Evolutionary conservation across 1,140 invertebrate genomes (phyloP), one percentile per base, ranked within the genome.

Genomic region (Diachasmimorpha longicaudata): DNA sequence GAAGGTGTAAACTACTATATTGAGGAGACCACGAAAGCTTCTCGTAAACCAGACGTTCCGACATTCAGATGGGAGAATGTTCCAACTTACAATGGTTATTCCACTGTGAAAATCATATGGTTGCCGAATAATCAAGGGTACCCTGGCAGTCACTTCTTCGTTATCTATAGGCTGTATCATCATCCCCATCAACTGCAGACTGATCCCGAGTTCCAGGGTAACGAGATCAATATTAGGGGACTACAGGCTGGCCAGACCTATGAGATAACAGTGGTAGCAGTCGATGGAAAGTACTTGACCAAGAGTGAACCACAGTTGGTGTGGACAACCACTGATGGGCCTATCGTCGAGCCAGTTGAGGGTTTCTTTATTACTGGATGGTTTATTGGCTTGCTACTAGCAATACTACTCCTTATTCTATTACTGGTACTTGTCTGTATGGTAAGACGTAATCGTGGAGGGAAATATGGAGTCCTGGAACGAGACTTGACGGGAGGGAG

Each of bases 371-470:
- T 94, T 66, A 95, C 97, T 70, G 95, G 96, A 21, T 99, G 97
- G 97, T 98, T 99, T 85, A 97, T 99, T 86, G 96, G 94, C 81
- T 97, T 99, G 93, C 96, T 99, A 93, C 88, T 99, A 81, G 96
- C 97, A 10, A 95, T 99, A 79, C 95, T 96, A 37, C 94, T 99
- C 87, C 91, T 99, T 21, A 92, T 99, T n/a, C 90, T 99, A 16
- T 92, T 99, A 79, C 91, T 99, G 71, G 96, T 99, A 82, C 93
- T 99, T 74, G 96, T 99, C 19, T 98, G 97, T 87, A 94, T 98
- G 66, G 93, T 97, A 75, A 96, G 97, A 82, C 92, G 97, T 79
- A 98, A 98, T 88, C 93, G 97, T 70, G 97, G 97, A 77, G 97
- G 96, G 80, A 98, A 98, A 88, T 98, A 98, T 87, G 96, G 96